Evolutionary conservation across 1,140 invertebrate species (phyloP).

Genomic region (Aphidius gifuensis): DNA sequence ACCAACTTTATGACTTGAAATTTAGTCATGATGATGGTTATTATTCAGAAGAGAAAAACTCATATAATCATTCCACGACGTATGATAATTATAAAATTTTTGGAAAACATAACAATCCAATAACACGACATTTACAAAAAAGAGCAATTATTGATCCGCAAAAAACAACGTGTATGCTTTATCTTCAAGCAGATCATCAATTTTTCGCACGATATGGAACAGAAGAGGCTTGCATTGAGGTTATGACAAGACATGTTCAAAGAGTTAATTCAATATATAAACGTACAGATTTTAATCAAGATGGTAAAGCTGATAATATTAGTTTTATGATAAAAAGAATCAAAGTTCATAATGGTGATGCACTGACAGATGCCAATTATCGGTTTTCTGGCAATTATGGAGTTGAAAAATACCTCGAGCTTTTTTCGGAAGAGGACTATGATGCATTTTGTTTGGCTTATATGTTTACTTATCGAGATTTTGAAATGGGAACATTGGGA

Average conservation of each 20-base stretch:
- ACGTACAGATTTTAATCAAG: conserved; percentile 90
- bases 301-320: conserved; percentile 88
- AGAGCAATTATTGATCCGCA: conserved; percentile 73
- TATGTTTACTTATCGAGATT: conserved; percentile 98
- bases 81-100: conserved; percentile 25
- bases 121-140: conserved; percentile 64
- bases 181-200: conserved; percentile 91
- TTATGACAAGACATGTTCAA: conserved; percentile 92
- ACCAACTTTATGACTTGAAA: conserved; percentile 48
- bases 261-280: conserved; percentile 90
- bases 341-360: conserved; percentile 85
- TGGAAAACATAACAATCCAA: conserved; percentile 43
- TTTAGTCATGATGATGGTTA: conserved; percentile 42
- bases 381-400: conserved; percentile 90
- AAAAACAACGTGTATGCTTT: conserved; percentile 85
- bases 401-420: conserved; percentile 90
- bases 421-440: conserved; percentile 96
- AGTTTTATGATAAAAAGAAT: conserved; percentile 95
- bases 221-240: conserved; percentile 91
- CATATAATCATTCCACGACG: conserved; percentile 8
- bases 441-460: conserved; percentile 98
- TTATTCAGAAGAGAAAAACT: conserved; percentile 42
- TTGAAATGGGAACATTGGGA: conserved; percentile 96
- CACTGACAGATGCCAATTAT: conserved; percentile 79
- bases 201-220: conserved; percentile 89